Evolutionary conservation across 2,797 vertebrate genomes (phyloP), one percentile per base, ranked within the genome.

Genomic region (Chaenodraco wilsoni): DNA sequence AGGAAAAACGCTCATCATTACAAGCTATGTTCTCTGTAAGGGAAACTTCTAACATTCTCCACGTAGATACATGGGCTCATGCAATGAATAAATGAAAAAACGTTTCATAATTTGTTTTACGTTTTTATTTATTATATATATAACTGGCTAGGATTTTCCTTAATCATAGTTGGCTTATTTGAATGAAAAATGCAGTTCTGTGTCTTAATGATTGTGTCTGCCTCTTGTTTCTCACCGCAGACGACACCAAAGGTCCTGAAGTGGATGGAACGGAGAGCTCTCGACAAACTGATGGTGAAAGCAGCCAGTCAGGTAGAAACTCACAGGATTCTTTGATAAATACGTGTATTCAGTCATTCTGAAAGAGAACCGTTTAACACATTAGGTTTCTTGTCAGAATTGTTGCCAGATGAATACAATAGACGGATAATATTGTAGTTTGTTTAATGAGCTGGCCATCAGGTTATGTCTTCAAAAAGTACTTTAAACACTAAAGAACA

Each of bases 281-380:
- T 13, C 51, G 59, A 50, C 67, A 84, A 57, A 90, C 87, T 62
- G 90, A 74, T 2, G 69, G 6, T 19, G 88, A 85, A 31, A 74
- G 65, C 78, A 82, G 74, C 76, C 82, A 86, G 40, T 73, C 86
- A 89, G 89, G 93, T 93, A 72, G 40, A 21, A 59, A 31, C 41
- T 7, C 54, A 27, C 17, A 16, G 6, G 59, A n/a, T 13, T 9
- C 3, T 58, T 19, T 52, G 2, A 3, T 33, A 66, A 13, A 14
- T 5, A 15, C 8, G 7, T 37, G 33, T 37, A 9, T 37, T 37
- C 51, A 23, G 17, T 63, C 31, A 48, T 16, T 12, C 19, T 52
- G 46, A 23, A 37, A 37, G 14, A 14, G 0, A 61, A 46, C 16
- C 2, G 6, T 13, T 54, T 21, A 13, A 33, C 3, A 41, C 6